A percentile compares a stretch with the other conserved stretches of the same genome.
Conservation (phyloP, 2,797 vertebrate species). For the Vireo griseus region DNA sequence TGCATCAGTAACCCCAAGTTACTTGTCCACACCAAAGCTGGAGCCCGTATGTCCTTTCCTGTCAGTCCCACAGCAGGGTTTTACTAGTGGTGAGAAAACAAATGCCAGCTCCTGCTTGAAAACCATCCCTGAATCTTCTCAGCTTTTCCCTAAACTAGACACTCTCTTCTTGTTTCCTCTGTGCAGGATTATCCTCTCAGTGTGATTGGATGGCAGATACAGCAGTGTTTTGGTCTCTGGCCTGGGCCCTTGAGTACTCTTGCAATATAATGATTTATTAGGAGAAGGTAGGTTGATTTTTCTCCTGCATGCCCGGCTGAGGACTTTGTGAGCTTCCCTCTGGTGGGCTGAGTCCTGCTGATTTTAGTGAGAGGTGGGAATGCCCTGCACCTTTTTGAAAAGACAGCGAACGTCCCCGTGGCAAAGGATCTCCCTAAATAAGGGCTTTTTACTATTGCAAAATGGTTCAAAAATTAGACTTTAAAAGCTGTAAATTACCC, state of each 20-base stretch:
- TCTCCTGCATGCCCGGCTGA: neutral
- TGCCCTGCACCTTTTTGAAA: neutral
- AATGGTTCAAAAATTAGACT: conserved; percentile 39
- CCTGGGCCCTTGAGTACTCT: neutral
- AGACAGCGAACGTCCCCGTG: neutral
- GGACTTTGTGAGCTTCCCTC: neutral
- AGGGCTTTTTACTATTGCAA: neutral
- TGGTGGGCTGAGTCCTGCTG: neutral
- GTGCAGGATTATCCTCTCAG: neutral
- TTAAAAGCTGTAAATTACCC: conserved; percentile 32
- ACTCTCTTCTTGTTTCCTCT: neutral
- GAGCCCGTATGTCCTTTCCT: fast-evolving
- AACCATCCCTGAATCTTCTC: neutral
- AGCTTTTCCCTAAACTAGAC: neutral
- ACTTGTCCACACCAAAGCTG: neutral
- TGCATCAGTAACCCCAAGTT: fast-evolving
- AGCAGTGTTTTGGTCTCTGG: neutral
- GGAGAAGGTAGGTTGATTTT: neutral
- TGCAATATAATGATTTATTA: neutral
- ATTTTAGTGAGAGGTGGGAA: neutral
- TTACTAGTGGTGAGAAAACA: neutral
- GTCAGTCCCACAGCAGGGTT: neutral
- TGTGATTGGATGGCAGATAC: neutral
- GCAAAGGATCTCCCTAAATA: neutral
- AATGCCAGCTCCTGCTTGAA: neutral